Percentiles rank a stretch among this genome's conserved stretches.
These are phyloP conservation scores for Enteromius fasciolatus DNA, from an alignment of 2,797 vertebrate genomes.

Conservation along the genomic window DNA sequence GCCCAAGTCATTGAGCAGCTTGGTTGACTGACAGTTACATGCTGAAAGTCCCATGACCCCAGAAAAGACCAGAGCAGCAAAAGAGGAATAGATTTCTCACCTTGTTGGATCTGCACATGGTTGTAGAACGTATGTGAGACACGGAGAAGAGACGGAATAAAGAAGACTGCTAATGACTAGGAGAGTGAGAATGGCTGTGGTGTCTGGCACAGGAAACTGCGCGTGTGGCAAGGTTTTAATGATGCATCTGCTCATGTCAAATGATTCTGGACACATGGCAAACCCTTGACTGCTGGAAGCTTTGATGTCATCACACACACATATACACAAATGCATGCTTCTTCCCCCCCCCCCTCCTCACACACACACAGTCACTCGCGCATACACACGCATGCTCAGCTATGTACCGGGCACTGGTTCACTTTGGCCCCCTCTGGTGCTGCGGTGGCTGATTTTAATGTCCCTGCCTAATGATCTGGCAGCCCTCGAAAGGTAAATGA, in stretches of 20 bases:
- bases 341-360: conserved; percentile 44
- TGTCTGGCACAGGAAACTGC: conserved; percentile 68
- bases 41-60: conserved; percentile 64
- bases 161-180: conserved; percentile 60
- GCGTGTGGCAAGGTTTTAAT: conserved; percentile 80
- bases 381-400: conserved; percentile 63
- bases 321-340: conserved; percentile 48
- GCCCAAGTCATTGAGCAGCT: conserved; percentile 56
- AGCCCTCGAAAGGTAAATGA: conserved; percentile 82
- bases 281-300: conserved; percentile 77
- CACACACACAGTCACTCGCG: conserved; percentile 52
- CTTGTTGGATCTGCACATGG: conserved; percentile 59
- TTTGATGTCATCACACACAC: conserved; percentile 73
- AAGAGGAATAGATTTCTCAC: conserved; percentile 54
- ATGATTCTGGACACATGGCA: conserved; percentile 81
- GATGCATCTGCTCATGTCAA: conserved; percentile 84
- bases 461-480: conserved; percentile 86
- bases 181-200: conserved; percentile 64
- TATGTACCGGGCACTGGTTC: conserved; percentile 75
- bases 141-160: conserved; percentile 50
- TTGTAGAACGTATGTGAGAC: conserved; percentile 66
- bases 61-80: conserved; percentile 55
- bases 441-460: conserved; percentile 83
- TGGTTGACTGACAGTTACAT: conserved; percentile 62
- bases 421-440: conserved; percentile 79